A percentile compares a stretch with the other conserved stretches of the same genome.
These are phyloP conservation scores for Erebia palarica DNA, from an alignment of 2,888 invertebrate genomes.

Conservation along the genomic window DNA sequence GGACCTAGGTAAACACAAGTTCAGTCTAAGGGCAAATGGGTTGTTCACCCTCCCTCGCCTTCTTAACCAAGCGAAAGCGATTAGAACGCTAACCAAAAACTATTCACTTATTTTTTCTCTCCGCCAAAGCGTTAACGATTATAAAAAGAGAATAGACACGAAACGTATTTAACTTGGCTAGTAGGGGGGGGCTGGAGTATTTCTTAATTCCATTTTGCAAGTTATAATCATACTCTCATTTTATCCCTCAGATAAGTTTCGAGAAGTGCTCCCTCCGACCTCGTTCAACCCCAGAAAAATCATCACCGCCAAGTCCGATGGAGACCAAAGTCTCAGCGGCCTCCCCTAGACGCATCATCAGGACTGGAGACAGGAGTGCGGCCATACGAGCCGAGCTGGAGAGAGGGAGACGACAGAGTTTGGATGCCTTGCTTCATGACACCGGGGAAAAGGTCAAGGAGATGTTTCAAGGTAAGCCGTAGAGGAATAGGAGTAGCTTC, in stretches of 20 bases:
- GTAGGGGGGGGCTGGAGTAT: no score
- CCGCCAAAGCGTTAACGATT: no score
- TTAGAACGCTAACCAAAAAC: no score
- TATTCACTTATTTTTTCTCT: no score
- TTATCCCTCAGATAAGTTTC: slow-evolving; percentile 55
- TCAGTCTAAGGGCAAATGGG: no score
- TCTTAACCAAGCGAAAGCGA: no score
- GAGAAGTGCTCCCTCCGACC: slow-evolving; percentile 80
- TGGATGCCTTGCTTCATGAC: slow-evolving; percentile 88
- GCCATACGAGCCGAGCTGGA: slow-evolving; percentile 56
- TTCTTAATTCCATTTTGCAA: no score
- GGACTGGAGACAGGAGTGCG: slow-evolving; percentile 45
- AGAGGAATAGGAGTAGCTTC: background rate
- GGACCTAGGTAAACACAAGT: no score
- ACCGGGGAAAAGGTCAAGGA: slow-evolving; percentile 92
- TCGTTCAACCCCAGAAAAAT: slow-evolving; percentile 64
- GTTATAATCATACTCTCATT: background rate
- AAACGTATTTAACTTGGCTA: no score
- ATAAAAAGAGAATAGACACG: no score
- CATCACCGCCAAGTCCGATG: slow-evolving; percentile 63
- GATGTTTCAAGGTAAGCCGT: slow-evolving; percentile 86
- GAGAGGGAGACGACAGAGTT: slow-evolving; percentile 84
- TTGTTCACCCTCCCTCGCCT: no score
- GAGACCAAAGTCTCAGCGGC: slow-evolving; percentile 58
- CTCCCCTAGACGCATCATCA: slow-evolving; percentile 51